phyloP scores from a whole-genome alignment of 2,888 invertebrate genomes.

The Lasioglossum morio region DNA sequence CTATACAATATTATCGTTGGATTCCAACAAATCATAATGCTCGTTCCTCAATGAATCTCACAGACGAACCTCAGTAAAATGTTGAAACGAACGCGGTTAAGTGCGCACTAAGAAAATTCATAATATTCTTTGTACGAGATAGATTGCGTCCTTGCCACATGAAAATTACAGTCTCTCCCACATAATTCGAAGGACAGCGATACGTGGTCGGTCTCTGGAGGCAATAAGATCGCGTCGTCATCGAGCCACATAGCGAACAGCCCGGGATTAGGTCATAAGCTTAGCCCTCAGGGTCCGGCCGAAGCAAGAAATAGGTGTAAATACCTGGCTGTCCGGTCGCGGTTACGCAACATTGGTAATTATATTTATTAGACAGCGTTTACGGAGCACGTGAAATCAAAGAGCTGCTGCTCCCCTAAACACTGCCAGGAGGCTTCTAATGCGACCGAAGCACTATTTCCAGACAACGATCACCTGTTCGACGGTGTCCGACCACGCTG shows the following conservation, averaged over 20 bases:
- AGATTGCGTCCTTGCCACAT: constrained; percentile 7
- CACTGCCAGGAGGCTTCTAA: constrained; percentile 38
- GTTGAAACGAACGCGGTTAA: too few species aligned
- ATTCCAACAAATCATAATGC: too few species aligned
- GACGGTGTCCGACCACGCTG: constrained; percentile 1
- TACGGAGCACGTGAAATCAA: constrained; percentile 52
- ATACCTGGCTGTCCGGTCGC: constrained; percentile 52
- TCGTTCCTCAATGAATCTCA: too few species aligned
- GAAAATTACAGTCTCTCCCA: constrained; percentile 38
- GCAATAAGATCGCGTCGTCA: constrained; percentile 18
- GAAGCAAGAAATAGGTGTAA: constrained; percentile 60
- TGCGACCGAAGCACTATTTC: constrained; percentile 46
- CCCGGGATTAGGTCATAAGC: constrained; percentile 48
- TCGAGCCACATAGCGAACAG: constrained; percentile 25
- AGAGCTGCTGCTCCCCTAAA: constrained; percentile 28
- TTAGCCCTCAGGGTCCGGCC: constrained; percentile 33
- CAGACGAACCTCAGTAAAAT: too few species aligned
- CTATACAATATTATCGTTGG: too few species aligned
- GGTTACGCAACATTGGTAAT: constrained; percentile 61
- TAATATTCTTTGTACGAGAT: not conserved
- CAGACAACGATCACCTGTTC: constrained; percentile 42
- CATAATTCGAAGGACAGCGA: constrained; percentile 25
- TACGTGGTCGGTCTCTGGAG: constrained; percentile 7
- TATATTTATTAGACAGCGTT: constrained; percentile 68
- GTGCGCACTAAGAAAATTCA: not conserved